These are phyloP conservation scores for Pampus argenteus DNA, from an alignment of 2,797 vertebrate species.

Conservation along the genomic window DNA sequence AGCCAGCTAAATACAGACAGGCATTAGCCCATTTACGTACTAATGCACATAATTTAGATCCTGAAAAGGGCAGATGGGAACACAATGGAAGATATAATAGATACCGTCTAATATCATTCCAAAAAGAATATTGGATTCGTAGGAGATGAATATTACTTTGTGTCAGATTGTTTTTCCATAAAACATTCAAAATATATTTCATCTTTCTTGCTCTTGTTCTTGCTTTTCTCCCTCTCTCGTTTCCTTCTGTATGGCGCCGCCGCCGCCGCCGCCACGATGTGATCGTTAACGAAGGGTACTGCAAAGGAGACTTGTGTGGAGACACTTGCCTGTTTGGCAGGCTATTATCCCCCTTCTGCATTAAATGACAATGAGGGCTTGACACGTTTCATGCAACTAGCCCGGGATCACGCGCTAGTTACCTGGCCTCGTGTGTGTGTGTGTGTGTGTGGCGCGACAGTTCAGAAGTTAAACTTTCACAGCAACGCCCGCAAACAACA, in stretches of 20 bases:
- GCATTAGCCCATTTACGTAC: slow-evolving; percentile 99
- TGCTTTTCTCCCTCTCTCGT: slow-evolving; percentile 59
- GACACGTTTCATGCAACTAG: slow-evolving; percentile 65
- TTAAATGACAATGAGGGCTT: slow-evolving; percentile 75
- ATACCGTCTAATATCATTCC: slow-evolving; percentile 99
- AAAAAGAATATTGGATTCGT: slow-evolving; percentile 99
- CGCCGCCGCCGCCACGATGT: slow-evolving; percentile 34
- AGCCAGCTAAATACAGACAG: slow-evolving; percentile 99
- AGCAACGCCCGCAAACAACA: slow-evolving; percentile 55
- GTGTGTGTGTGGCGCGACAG: slow-evolving; percentile 32
- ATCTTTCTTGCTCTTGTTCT: slow-evolving; percentile 77
- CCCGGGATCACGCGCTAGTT: slow-evolving; percentile 50
- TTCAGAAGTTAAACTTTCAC: slow-evolving; percentile 69
- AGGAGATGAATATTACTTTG: slow-evolving; percentile 99
- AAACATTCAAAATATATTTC: slow-evolving; percentile 99
- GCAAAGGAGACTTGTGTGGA: slow-evolving; percentile 62
- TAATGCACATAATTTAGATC: slow-evolving; percentile 99
- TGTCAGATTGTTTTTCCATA: slow-evolving; percentile 99
- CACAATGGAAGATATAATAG: slow-evolving; percentile 99
- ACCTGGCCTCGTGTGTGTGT: slow-evolving; percentile 61
- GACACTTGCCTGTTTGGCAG: slow-evolving; percentile 65
- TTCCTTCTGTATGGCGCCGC: slow-evolving; percentile 49
- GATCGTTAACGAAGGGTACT: slow-evolving; percentile 76
- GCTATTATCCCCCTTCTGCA: slow-evolving; percentile 66
- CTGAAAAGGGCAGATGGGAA: slow-evolving; percentile 99